A percentile compares a stretch with the other conserved stretches of the same genome.
phyloP scores from a whole-genome alignment of 2,113 vertebrate genomes.

The Dolichallabes microphthalmus region DNA sequence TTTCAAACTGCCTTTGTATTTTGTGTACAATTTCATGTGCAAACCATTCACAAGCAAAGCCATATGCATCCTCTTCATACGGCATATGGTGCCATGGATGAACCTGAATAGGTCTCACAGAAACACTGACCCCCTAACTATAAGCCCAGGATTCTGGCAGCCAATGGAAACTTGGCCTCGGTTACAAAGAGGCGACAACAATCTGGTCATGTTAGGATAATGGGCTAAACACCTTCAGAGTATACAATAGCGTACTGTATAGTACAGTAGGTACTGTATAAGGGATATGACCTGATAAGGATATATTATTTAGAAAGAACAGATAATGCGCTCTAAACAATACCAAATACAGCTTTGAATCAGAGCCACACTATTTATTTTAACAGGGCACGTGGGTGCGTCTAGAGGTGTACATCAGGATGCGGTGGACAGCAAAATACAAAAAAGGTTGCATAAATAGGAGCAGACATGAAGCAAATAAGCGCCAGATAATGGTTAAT shows the following conservation, averaged over 20 bases:
- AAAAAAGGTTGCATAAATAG: neutral
- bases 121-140: slow-evolving; percentile 48
- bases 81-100: slow-evolving; percentile 39
- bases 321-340: neutral
- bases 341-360: neutral
- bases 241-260: neutral
- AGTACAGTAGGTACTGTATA: neutral
- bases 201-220: slow-evolving; percentile 32
- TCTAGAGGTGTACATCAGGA: neutral
- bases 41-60: slow-evolving; percentile 28
- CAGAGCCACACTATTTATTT: neutral
- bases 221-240: neutral
- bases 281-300: neutral
- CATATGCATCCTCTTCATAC: slow-evolving; percentile 35
- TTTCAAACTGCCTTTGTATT: neutral
- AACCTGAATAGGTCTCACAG: slow-evolving; percentile 26
- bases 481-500: no score
- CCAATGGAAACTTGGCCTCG: slow-evolving; percentile 48
- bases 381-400: neutral
- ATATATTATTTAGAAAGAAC: neutral
- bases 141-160: slow-evolving; percentile 26
- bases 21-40: neutral
- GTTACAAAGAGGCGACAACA: slow-evolving; percentile 29
- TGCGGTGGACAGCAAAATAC: neutral
- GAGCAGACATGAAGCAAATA: neutral